These are phyloP conservation scores for Tolmerus cingulatus DNA, from an alignment of 2,888 invertebrate genomes.

Conservation along the genomic window DNA sequence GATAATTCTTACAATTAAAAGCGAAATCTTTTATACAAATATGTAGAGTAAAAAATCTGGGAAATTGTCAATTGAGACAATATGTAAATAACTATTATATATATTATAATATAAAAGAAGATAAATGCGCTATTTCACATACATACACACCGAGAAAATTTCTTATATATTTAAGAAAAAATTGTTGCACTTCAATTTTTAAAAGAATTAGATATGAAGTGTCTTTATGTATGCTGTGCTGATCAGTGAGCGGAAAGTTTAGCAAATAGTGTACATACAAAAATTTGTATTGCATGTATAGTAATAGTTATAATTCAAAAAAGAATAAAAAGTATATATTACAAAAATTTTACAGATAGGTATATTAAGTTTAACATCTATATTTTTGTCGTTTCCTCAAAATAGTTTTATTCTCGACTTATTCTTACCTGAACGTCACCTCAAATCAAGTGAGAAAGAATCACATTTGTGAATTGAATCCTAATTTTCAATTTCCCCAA, in stretches of 20 bases:
- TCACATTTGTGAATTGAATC: too few relatives aligned
- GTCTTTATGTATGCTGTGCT: background rate
- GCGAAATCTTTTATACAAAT: background rate
- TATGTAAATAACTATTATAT: background rate
- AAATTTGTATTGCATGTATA: background rate
- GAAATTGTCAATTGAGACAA: background rate
- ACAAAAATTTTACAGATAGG: background rate
- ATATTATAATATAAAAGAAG: background rate
- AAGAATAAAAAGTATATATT: background rate
- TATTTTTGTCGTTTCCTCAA: background rate
- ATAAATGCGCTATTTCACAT: background rate
- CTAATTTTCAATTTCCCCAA: too few relatives aligned
- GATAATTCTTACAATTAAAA: background rate
- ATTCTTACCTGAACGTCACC: background rate
- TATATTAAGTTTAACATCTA: background rate
- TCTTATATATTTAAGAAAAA: background rate
- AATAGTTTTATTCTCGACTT: background rate
- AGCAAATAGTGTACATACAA: background rate
- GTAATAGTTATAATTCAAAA: background rate
- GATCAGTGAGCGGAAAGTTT: background rate
- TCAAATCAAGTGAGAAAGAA: too few relatives aligned
- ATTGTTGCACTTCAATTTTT: background rate
- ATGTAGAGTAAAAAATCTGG: background rate
- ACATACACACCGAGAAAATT: background rate
- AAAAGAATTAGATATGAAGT: background rate